These are phyloP conservation scores for Galbula dea DNA, from an alignment of 2,113 vertebrate species.

Conservation along the genomic window DNA sequence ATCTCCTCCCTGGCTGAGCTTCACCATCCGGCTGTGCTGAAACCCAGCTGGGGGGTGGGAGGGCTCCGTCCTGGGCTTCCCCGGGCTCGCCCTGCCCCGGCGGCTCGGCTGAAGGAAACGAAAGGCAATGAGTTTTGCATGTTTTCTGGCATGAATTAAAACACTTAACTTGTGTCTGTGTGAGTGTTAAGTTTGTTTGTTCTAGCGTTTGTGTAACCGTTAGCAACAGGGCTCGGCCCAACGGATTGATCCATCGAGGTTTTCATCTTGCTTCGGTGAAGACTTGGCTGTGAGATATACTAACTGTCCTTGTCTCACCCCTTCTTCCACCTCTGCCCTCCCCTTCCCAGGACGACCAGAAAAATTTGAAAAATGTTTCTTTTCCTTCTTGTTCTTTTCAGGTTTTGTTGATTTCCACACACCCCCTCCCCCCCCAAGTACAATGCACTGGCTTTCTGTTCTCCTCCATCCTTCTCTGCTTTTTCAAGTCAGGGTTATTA, in stretches of 20 bases:
- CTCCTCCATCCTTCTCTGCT: constrained; percentile 27
- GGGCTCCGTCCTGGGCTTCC: background rate
- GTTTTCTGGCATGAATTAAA: constrained; percentile 79
- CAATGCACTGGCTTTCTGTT: constrained; percentile 35
- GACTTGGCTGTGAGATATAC: constrained; percentile 52
- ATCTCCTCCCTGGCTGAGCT: background rate
- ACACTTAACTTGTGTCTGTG: constrained; percentile 75
- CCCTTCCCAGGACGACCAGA: background rate
- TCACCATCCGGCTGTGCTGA: background rate
- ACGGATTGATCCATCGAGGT: constrained; percentile 12
- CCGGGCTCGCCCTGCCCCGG: background rate
- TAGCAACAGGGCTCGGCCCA: constrained; percentile 70
- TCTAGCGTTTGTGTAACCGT: constrained; percentile 69
- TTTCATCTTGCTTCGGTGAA: constrained; percentile 49
- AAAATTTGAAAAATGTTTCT: constrained; percentile 15
- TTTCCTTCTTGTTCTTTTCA: background rate
- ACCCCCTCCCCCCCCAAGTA: no score
- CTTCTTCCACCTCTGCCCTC: background rate
- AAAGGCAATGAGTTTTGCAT: constrained; percentile 70
- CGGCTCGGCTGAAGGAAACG: constrained; percentile 31
- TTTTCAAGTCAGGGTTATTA: constrained; percentile 28
- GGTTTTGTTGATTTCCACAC: no score
- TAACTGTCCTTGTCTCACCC: constrained; percentile 49
- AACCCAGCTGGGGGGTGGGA: background rate
- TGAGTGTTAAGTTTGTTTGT: constrained; percentile 73